phyloP scores from a whole-genome alignment of 2,797 vertebrate species.

The Danionella dracula region DNA sequence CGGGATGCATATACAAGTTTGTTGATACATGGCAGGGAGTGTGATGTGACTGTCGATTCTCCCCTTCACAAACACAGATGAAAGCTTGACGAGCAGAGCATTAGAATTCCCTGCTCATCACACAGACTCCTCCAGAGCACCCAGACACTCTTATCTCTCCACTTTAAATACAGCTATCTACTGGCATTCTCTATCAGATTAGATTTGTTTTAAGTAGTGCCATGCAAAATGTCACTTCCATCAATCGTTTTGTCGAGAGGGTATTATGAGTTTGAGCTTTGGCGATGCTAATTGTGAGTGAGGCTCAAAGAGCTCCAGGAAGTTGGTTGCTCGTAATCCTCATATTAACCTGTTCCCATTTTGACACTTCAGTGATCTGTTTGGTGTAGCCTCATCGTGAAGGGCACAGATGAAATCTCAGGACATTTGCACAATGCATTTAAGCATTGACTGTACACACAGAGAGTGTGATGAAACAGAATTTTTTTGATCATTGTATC shows the following conservation, averaged over 20 bases:
- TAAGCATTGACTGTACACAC: too few relatives aligned
- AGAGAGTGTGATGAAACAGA: too few relatives aligned
- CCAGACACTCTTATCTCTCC: constrained; percentile 20
- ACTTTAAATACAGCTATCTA: neutral
- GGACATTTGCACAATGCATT: too few relatives aligned
- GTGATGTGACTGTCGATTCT: neutral
- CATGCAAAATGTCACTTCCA: neutral
- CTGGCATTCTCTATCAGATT: constrained; percentile 11
- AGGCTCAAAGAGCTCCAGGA: neutral
- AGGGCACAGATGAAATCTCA: too few relatives aligned
- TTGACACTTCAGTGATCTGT: neutral
- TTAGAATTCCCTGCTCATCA: constrained; percentile 14
- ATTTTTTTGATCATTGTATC: too few relatives aligned
- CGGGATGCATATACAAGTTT: neutral
- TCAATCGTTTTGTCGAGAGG: neutral
- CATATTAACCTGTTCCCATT: neutral
- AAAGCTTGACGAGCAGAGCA: constrained; percentile 17
- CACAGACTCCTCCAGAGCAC: constrained; percentile 4
- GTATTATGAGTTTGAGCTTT: neutral
- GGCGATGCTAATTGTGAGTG: constrained; percentile 1
- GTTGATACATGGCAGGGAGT: neutral
- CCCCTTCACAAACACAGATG: neutral
- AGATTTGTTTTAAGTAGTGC: neutral
- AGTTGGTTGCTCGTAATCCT: neutral
- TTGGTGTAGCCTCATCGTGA: too few relatives aligned